These are phyloP conservation scores for Microcebus jonahi DNA, from an alignment of 2,113 vertebrate species.

Conservation along the genomic window DNA sequence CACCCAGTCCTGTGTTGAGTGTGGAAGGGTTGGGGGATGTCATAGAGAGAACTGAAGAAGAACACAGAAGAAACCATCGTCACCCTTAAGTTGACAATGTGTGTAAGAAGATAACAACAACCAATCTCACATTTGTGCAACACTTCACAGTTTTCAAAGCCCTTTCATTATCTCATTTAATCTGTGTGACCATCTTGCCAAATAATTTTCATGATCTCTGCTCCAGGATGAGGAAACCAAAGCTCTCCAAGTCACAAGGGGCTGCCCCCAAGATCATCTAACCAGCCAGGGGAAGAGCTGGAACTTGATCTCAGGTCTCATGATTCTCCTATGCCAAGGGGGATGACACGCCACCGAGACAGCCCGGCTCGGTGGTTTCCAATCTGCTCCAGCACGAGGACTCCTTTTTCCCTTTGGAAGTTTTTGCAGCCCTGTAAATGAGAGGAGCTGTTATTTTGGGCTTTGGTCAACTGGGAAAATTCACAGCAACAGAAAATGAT, in stretches of 20 bases:
- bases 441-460: neutral
- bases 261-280: neutral
- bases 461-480: neutral
- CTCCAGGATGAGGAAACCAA: slow-evolving; percentile 43
- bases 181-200: slow-evolving; percentile 30
- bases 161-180: slow-evolving; percentile 31
- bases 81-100: neutral
- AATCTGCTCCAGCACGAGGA: neutral
- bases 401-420: neutral
- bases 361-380: neutral
- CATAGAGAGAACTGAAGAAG: neutral
- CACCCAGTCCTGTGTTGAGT: neutral
- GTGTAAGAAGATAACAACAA: neutral
- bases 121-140: neutral
- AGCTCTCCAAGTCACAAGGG: slow-evolving; percentile 35
- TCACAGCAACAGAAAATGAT: neutral
- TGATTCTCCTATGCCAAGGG: neutral
- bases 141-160: neutral
- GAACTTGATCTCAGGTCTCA: slow-evolving; percentile 50
- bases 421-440: neutral
- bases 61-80: neutral
- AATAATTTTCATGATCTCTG: neutral
- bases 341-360: neutral
- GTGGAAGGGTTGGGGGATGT: neutral
- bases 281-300: neutral